Percentiles rank a stretch among this genome's conserved stretches.
Evolutionary conservation across 1,140 invertebrate genomes (phyloP).

Genomic region (Triops longicaudatus): DNA sequence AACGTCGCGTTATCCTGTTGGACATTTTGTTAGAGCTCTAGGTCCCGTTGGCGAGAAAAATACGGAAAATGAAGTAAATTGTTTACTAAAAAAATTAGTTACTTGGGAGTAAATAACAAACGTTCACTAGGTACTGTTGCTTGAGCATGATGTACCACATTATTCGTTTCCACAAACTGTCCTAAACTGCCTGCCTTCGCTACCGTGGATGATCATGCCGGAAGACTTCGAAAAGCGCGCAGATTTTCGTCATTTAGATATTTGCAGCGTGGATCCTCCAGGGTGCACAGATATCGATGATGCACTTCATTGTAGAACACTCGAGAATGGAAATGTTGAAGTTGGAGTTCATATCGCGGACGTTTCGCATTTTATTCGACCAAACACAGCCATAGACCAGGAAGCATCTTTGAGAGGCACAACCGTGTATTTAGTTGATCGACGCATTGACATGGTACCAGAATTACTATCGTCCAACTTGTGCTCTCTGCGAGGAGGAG

Average conservation of each 20-base stretch:
- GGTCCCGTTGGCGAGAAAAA: conserved; percentile 75
- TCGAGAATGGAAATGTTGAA: conserved; percentile 69
- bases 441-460: conserved; percentile 82
- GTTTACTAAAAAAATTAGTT: neutral
- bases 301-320: conserved; percentile 77
- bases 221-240: conserved; percentile 62
- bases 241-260: conserved; percentile 72
- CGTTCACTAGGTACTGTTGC: conserved; percentile 52
- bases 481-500: conserved; percentile 75
- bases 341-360: conserved; percentile 92
- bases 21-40: conserved; percentile 79
- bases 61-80: conserved; percentile 81
- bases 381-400: conserved; percentile 74
- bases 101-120: neutral
- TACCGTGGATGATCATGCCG: conserved; percentile 77
- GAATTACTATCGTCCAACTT: conserved; percentile 85
- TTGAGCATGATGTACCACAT: conserved; percentile 97
- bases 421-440: conserved; percentile 83
- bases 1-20: conserved; percentile 66
- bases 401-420: conserved; percentile 77
- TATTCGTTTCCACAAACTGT: conserved; percentile 90
- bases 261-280: conserved; percentile 97
- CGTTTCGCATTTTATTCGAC: conserved; percentile 87
- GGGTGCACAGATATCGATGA: conserved; percentile 99
- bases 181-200: conserved; percentile 76